These are phyloP conservation scores for Macrosteles quadrilineatus DNA, from an alignment of 1,140 invertebrate genomes.

Conservation along the genomic window DNA sequence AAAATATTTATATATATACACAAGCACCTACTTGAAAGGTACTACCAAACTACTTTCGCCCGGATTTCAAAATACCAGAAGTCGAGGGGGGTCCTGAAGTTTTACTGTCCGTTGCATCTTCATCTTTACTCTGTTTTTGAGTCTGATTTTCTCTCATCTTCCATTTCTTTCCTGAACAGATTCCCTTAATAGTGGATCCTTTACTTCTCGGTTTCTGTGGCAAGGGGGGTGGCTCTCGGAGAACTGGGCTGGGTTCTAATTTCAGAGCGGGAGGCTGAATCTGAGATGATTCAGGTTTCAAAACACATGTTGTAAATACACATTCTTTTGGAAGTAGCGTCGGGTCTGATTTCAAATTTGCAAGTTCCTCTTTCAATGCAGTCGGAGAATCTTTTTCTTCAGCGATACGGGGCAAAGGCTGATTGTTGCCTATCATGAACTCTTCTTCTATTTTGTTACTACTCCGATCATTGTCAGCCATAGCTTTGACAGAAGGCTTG, in stretches of 20 bases:
- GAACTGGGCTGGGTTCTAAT: background rate
- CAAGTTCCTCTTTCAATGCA: conserved; percentile 49
- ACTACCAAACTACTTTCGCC: too few species aligned
- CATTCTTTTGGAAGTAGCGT: background rate
- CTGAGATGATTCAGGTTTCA: background rate
- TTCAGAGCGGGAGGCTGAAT: background rate
- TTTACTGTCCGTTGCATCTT: too few species aligned
- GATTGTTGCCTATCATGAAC: conserved; percentile 48
- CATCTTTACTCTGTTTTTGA: conserved; percentile 1
- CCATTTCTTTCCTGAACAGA: conserved; percentile 29
- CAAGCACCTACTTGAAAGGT: too few species aligned
- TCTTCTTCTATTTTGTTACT: conserved; percentile 34
- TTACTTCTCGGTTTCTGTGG: conserved; percentile 20
- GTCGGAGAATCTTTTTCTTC: conserved; percentile 85
- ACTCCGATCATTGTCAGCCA: conserved; percentile 33
- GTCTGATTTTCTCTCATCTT: conserved; percentile 13
- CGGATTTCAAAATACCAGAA: too few species aligned
- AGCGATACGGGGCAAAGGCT: conserved; percentile 68
- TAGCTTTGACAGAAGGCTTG: conserved; percentile 40
- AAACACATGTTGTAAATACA: background rate
- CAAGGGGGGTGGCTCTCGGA: background rate
- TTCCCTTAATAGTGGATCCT: conserved; percentile 15
- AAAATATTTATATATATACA: too few species aligned
- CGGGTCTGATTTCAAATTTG: background rate
- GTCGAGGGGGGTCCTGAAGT: too few species aligned